Conservation (phyloP, 2,888 invertebrate species). For the Dioctria linearis region DNA sequence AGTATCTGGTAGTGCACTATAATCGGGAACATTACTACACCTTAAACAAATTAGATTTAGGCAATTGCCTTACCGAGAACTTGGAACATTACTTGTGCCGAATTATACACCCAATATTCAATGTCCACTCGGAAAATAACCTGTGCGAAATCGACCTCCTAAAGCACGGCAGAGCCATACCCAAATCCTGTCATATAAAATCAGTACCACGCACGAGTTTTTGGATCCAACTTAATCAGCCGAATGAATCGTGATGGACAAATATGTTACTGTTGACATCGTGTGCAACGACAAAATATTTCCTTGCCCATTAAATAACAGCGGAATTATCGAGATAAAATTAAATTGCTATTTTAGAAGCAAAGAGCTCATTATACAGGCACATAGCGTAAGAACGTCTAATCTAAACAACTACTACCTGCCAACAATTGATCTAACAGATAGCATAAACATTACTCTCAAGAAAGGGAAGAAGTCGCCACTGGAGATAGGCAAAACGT, state of each 20-base stretch:
- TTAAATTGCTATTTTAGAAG: neutral
- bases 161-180: neutral
- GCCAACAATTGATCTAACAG: no score
- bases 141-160: conserved; percentile 2
- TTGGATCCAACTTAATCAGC: conserved; percentile 29
- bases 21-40: no score
- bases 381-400: no score
- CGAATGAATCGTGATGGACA: neutral
- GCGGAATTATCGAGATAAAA: neutral
- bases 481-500: neutral
- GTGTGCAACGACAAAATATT: neutral
- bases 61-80: no score
- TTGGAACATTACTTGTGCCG: neutral
- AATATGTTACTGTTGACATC: neutral
- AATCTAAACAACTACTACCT: no score
- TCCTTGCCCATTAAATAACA: neutral
- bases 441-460: no score
- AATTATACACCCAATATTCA: neutral
- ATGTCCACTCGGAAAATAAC: conserved; percentile 3
- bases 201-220: neutral
- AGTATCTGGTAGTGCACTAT: no score
- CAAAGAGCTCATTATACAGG: no score
- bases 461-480: no score
- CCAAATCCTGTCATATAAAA: neutral
- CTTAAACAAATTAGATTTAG: no score